Conservation (phyloP, 1,140 invertebrate genomes). For the Sarcophaga bullata region DNA sequence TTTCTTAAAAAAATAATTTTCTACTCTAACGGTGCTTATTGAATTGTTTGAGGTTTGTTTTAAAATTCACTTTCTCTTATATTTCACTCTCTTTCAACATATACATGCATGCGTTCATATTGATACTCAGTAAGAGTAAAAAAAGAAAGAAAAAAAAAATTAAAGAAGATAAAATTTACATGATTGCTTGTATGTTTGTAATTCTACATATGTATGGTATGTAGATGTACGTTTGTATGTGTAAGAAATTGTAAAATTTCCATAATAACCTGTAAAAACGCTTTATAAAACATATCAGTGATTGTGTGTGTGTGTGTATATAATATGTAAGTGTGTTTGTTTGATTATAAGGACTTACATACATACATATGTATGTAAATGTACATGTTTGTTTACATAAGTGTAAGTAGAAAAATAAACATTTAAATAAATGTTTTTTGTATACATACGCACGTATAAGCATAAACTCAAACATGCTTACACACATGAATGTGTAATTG, state of each 20-base stretch:
- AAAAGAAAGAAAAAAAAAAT: no score
- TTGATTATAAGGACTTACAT: no score
- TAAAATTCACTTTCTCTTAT: background rate
- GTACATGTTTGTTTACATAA: slow-evolving; percentile 18
- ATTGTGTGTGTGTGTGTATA: background rate
- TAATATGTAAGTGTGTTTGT: no score
- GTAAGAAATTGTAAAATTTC: slow-evolving; percentile 1
- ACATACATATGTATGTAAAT: slow-evolving; percentile 14
- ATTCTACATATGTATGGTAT: background rate
- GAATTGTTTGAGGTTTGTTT: slow-evolving; percentile 37
- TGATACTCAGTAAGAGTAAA: background rate
- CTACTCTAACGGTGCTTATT: slow-evolving; percentile 19
- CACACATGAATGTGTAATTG: background rate
- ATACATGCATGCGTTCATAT: slow-evolving; percentile 3
- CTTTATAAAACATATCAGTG: slow-evolving; percentile 24
- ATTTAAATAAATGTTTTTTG: slow-evolving; percentile 25
- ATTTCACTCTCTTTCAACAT: background rate
- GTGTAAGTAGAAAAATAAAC: slow-evolving; percentile 23
- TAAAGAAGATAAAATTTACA: background rate
- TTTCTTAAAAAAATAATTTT: no score
- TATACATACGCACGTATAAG: background rate
- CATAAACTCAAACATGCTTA: background rate
- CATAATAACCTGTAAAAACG: slow-evolving; percentile 37
- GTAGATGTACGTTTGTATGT: background rate
- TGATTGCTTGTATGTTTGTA: background rate